Percentiles rank a stretch among this genome's conserved stretches.
Conservation (phyloP, 2,888 invertebrate species). For the Tortrix viridana region DNA sequence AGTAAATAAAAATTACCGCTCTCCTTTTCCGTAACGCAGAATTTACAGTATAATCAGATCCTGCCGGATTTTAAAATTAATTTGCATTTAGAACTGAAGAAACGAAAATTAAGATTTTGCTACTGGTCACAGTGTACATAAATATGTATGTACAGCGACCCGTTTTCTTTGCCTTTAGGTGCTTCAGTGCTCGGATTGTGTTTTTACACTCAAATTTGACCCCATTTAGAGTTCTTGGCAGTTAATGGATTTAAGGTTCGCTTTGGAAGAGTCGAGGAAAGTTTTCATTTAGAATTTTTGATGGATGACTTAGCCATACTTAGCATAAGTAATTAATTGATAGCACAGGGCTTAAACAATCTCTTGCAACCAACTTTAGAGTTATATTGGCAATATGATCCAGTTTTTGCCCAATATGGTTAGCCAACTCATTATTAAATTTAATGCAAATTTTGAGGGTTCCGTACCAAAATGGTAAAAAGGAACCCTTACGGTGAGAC, state of each 20-base stretch:
- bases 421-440: too few species aligned
- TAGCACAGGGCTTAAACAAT: neutral
- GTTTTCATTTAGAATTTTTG: slow-evolving; percentile 11
- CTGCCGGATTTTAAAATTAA: slow-evolving; percentile 10
- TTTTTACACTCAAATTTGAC: slow-evolving; percentile 1
- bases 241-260: neutral
- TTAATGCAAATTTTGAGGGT: too few species aligned
- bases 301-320: neutral
- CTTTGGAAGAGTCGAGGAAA: neutral
- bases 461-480: too few species aligned
- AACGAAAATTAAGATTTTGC: neutral
- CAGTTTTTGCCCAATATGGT: too few species aligned
- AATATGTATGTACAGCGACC: too few species aligned
- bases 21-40: neutral
- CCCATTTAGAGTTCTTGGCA: neutral
- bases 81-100: neutral
- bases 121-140: too few species aligned
- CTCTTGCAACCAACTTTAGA: neutral
- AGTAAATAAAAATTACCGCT: neutral
- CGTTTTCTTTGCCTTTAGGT: too few species aligned
- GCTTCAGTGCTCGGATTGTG: neutral
- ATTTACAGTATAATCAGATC: slow-evolving; percentile 1
- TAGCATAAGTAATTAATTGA: neutral
- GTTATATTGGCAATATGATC: too few species aligned
- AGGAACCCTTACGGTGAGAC: too few species aligned